A percentile compares a stretch with the other conserved stretches of the same genome.
Evolutionary conservation across 2,797 vertebrate species (phyloP).

Genomic region (Tapirus indicus): DNA sequence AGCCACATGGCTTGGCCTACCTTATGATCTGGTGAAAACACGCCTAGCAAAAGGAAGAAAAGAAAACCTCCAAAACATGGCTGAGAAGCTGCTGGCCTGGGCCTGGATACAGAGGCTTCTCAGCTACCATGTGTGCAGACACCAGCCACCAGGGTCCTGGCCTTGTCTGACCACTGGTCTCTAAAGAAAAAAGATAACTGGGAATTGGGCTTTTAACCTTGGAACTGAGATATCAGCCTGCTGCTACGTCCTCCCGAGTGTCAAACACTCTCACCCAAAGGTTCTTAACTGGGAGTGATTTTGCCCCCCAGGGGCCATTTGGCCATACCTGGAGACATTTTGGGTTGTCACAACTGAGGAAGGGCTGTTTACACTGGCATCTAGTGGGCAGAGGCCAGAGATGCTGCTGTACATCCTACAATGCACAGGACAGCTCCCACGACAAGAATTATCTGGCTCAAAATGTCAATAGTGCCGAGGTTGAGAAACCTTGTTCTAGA

Average conservation of each 20-base stretch:
- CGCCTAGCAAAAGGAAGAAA: not conserved
- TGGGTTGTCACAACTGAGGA: not conserved
- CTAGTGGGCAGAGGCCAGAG: not conserved
- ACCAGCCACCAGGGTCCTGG: not conserved
- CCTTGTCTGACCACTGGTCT: not conserved
- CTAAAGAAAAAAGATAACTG: not conserved
- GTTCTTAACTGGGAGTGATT: not conserved
- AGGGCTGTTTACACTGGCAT: not conserved
- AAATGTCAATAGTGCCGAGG: not conserved
- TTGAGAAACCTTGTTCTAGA: not conserved
- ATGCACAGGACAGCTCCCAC: not conserved
- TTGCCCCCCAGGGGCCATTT: not conserved
- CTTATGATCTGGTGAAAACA: not conserved
- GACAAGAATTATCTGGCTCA: not conserved
- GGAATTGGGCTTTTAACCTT: not conserved
- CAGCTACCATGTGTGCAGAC: rapidly evolving
- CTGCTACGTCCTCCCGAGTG: not conserved
- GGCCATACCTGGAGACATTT: not conserved
- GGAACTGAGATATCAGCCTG: not conserved
- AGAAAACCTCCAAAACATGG: not conserved
- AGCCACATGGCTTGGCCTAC: not conserved
- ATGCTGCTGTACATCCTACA: not conserved
- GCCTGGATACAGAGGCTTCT: not conserved
- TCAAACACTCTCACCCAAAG: too few relatives aligned
- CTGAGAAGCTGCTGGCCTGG: not conserved